Percentiles rank a stretch among this genome's conserved stretches.
Evolutionary conservation across 2,888 invertebrate species (phyloP).

Genomic region (Dyspetes luteomarginatus): DNA sequence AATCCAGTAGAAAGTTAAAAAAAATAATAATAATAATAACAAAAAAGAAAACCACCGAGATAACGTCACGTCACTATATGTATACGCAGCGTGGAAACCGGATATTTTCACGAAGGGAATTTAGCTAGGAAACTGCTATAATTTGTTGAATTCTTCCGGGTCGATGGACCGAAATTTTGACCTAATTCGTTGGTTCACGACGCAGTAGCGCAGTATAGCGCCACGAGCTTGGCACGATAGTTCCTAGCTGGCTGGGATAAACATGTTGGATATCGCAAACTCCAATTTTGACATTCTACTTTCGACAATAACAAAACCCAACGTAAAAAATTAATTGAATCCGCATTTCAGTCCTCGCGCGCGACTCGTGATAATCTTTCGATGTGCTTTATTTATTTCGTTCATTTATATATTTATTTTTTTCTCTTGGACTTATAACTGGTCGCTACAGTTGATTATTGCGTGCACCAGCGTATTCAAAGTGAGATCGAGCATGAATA

Average conservation of each 20-base stretch:
- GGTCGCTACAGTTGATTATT: conserved; percentile 42
- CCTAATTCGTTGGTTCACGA: conserved; percentile 44
- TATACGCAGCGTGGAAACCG: conserved; percentile 1
- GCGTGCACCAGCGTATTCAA: neutral
- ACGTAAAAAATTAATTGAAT: conserved; percentile 9
- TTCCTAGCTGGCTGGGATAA: conserved; percentile 7
- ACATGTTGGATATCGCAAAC: neutral
- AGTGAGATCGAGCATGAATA: conserved; percentile 28
- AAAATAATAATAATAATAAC: neutral
- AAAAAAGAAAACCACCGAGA: conserved; percentile 28
- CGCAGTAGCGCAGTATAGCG: conserved; percentile 8
- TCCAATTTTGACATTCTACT: conserved; percentile 22
- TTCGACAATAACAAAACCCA: neutral
- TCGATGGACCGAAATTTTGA: conserved; percentile 62
- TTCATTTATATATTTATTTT: neutral
- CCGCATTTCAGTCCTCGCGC: neutral
- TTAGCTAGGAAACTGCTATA: conserved; percentile 47
- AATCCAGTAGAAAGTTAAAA: neutral
- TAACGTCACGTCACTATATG: conserved; percentile 36
- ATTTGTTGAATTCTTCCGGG: conserved; percentile 54
- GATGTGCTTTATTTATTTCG: neutral
- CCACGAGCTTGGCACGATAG: neutral
- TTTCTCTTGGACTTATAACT: conserved; percentile 19
- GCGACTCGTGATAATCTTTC: conserved; percentile 1
- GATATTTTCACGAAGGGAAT: conserved; percentile 52